Evolutionary conservation across 1,140 invertebrate genomes (phyloP).

Genomic region (Oscheius sp.): DNA sequence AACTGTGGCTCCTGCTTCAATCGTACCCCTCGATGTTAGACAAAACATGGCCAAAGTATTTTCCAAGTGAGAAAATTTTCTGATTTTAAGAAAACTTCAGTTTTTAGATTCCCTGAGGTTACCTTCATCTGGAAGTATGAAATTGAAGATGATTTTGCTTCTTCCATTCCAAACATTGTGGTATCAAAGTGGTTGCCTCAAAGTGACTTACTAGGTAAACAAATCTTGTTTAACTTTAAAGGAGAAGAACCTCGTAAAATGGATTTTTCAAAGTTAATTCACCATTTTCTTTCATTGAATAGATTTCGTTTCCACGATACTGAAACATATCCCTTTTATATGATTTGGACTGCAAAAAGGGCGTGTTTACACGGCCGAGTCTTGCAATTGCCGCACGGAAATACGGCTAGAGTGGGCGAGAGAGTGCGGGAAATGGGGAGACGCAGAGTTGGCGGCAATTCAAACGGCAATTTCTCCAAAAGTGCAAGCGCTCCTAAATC

Average conservation of each 20-base stretch:
- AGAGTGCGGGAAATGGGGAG: too few species aligned
- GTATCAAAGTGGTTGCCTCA: not conserved
- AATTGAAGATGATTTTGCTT: not conserved
- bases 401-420: too few species aligned
- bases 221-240: not conserved
- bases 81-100: not conserved
- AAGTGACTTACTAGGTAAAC: conserved; percentile 6
- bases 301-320: too few species aligned
- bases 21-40: not conserved
- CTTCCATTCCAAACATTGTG: not conserved
- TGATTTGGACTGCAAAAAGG: too few species aligned
- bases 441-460: too few species aligned
- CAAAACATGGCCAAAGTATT: not conserved
- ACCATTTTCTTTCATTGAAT: too few species aligned
- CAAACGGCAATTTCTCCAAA: too few species aligned
- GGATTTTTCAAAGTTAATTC: too few species aligned
- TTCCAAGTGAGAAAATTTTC: not conserved
- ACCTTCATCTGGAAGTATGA: conserved; percentile 20
- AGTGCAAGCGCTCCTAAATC: too few species aligned
- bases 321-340: too few species aligned
- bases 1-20: not conserved
- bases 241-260: not conserved
- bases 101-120: conserved; percentile 2
- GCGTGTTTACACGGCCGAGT: too few species aligned
- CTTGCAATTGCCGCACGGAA: too few species aligned